Conservation (phyloP, 2,797 vertebrate genomes). For the Pelobates cultripes region DNA sequence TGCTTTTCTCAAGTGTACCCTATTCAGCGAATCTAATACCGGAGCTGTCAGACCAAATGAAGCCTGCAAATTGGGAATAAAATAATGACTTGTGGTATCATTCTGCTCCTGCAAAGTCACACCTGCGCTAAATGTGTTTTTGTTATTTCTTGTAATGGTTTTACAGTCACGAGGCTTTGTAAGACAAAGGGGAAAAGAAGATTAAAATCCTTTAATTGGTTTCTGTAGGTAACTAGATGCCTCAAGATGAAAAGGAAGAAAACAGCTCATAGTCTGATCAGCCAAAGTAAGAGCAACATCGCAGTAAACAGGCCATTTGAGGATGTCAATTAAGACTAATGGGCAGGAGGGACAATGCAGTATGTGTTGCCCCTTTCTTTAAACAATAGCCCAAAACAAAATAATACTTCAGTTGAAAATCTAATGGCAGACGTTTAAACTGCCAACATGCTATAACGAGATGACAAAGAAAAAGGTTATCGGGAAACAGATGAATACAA, state of each 20-base stretch:
- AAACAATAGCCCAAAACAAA: neutral
- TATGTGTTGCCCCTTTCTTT: neutral
- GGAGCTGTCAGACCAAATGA: conserved; percentile 12
- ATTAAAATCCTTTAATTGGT: conserved; percentile 32
- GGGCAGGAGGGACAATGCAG: neutral
- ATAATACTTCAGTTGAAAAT: neutral
- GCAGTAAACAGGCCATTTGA: neutral
- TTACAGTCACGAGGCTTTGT: conserved; percentile 4
- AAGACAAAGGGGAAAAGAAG: conserved; percentile 26
- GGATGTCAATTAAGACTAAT: conserved; percentile 6
- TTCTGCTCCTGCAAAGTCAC: conserved; percentile 5
- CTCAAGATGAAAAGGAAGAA: neutral
- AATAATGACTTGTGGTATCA: conserved; percentile 36
- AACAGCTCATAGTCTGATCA: neutral
- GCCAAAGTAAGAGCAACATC: neutral
- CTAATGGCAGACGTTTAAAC: neutral
- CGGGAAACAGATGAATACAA: too few species aligned
- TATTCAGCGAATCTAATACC: neutral
- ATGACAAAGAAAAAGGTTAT: too few species aligned
- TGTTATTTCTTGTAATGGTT: conserved; percentile 12
- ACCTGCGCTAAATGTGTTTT: conserved; percentile 35
- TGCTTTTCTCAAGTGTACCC: conserved; percentile 25
- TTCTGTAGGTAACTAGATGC: neutral
- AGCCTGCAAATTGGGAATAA: conserved; percentile 8
- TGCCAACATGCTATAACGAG: too few species aligned